Base-by-base conservation (phyloP, 2,797 vertebrate genomes). In the Carapus acus region DNA sequence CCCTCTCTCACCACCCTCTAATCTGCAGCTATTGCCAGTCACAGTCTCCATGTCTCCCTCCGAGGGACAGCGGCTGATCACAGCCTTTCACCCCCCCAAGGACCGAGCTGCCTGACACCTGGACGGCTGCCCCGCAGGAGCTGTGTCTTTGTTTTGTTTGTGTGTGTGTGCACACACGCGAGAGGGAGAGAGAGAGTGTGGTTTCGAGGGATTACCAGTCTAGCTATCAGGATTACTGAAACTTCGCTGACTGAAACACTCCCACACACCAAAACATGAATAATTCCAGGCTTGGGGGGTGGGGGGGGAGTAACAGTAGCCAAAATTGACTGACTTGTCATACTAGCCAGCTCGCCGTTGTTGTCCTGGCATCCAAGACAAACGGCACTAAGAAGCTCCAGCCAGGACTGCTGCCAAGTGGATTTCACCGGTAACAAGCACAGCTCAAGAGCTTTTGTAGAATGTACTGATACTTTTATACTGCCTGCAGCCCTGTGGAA, bases 171-270 rank as follows among this genome's bases (percentile, higher is more conserved):
- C 15, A 23, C 43, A 29, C 61, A 44, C 63, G 50, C 54, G 58
- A 73, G 62, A 71, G 68, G 69, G 57, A 71, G 69, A 69, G 75
- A 66, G 82, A 83, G 80, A 82, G 75, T 80, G 60, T 67, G 77
- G 41, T 56, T 79, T 82, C 61, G 73, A 40, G 72, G 80, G 77
- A 84, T 83, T 86, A 82, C 67, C 72, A 81, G 71, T 11, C 79
- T 78, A 79, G 74, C 76, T 74, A 77, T 69, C 81, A 78, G 78
- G 77, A 83, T 83, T 82, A 81, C 81, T 80, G 80, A 78, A 64
- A 75, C 54, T 67, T 65, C 49, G 38, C 54, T 58, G 38, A 19
- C 41, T 52, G 43, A 46, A 53, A 41, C 49, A 56, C 44, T 15
- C 11, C 21, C 50, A 57, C 50, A 27, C 21, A 58, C 15, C 48